Evolutionary conservation across 2,113 vertebrate species (phyloP).

Genomic region (Phycodurus eques): DNA sequence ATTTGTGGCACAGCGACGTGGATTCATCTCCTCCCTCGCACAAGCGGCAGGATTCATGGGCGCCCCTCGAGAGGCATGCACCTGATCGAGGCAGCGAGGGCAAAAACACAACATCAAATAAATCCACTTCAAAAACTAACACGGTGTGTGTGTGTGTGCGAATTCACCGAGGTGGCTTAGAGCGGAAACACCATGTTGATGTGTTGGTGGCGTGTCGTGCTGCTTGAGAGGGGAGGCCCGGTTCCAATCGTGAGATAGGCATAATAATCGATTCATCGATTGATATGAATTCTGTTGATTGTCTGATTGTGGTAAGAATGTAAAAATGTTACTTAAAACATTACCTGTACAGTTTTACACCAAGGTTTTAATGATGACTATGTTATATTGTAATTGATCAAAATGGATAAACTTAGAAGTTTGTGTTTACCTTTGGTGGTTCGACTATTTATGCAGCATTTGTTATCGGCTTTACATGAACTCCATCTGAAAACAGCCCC

Average conservation of each 20-base stretch:
- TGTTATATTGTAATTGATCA: no score
- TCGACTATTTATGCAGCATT: no score
- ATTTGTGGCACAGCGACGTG: slow-evolving; percentile 67
- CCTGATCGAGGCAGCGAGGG: slow-evolving; percentile 53
- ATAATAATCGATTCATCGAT: background rate
- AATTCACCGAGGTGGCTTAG: slow-evolving; percentile 58
- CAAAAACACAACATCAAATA: slow-evolving; percentile 68
- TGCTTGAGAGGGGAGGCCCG: background rate
- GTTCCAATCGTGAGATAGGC: background rate
- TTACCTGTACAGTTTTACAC: no score
- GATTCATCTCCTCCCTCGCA: slow-evolving; percentile 61
- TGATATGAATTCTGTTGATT: background rate
- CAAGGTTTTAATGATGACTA: no score
- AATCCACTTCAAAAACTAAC: slow-evolving; percentile 57
- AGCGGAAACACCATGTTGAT: slow-evolving; percentile 37
- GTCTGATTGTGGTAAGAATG: background rate
- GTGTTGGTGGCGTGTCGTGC: slow-evolving; percentile 5
- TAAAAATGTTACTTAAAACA: background rate
- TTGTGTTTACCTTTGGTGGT: no score
- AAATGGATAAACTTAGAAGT: no score
- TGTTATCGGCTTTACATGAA: no score
- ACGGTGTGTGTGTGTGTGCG: slow-evolving; percentile 55
- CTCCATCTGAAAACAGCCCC: no score
- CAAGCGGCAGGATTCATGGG: slow-evolving; percentile 56
- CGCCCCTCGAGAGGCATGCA: slow-evolving; percentile 52